phyloP scores from a whole-genome alignment of 2,888 invertebrate species.

The Acanthoscelides obtectus region DNA sequence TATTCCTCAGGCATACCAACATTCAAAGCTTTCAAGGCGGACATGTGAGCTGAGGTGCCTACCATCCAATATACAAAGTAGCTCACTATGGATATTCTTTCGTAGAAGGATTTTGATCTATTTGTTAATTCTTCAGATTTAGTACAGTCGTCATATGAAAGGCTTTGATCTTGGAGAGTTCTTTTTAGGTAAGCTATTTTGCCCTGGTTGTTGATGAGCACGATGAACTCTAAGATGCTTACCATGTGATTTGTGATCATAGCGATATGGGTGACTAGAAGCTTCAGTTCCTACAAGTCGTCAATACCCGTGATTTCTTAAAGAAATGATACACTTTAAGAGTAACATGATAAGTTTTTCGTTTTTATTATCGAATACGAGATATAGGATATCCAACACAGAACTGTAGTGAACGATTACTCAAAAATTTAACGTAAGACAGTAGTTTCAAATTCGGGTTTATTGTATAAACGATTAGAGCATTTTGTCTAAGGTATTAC shows the following conservation, averaged over 20 bases:
- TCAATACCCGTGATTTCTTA: too few relatives aligned
- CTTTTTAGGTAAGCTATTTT: background rate
- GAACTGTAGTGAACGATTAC: too few relatives aligned
- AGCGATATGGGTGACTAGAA: background rate
- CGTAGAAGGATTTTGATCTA: background rate
- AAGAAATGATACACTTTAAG: too few relatives aligned
- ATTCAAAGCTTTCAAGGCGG: background rate
- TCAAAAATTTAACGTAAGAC: too few relatives aligned
- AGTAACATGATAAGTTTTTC: too few relatives aligned
- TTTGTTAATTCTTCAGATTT: background rate
- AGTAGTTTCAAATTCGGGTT: too few relatives aligned
- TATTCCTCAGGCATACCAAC: background rate
- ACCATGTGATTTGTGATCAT: background rate
- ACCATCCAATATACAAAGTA: constrained; percentile 2
- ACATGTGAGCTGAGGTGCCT: background rate
- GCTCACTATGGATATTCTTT: background rate
- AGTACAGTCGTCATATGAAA: background rate
- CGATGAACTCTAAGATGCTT: background rate
- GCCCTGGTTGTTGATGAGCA: background rate
- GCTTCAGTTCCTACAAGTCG: background rate
- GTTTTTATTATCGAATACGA: too few relatives aligned
- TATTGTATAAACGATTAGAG: too few relatives aligned
- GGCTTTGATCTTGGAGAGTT: background rate
- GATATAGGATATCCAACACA: too few relatives aligned
- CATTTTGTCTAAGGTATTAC: too few relatives aligned